Percentiles rank a stretch among this genome's conserved stretches.
Evolutionary conservation across 2,888 invertebrate species (phyloP).

Genomic region (Papilio gigon): DNA sequence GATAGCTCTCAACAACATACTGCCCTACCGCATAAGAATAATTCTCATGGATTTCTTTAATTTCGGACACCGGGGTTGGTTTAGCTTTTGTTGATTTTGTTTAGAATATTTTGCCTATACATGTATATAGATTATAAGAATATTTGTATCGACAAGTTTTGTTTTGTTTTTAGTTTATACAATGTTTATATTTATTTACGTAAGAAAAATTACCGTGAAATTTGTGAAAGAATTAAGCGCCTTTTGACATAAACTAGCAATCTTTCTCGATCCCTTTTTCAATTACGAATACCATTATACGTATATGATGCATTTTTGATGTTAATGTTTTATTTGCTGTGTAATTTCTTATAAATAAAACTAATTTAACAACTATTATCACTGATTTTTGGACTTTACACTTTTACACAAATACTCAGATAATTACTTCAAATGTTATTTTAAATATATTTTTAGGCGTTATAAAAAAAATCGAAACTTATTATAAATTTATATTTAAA

Average conservation of each 20-base stretch:
- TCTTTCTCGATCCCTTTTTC: neutral
- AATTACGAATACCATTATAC: neutral
- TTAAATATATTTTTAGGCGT: neutral
- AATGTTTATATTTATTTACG: conserved; percentile 8
- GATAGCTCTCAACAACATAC: conserved; percentile 65
- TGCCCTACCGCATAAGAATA: conserved; percentile 74
- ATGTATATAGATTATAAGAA: conserved; percentile 32
- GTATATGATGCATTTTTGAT: neutral
- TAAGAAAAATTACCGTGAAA: conserved; percentile 2
- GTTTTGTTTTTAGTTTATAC: conserved; percentile 29
- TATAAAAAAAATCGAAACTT: too few species aligned
- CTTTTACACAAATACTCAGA: too few species aligned
- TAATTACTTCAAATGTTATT: neutral
- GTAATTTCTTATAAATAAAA: conserved; percentile 30
- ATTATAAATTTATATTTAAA: conserved; percentile 44
- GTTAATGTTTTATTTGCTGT: conserved; percentile 29
- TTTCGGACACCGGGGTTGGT: conserved; percentile 74
- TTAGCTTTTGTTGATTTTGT: conserved; percentile 69
- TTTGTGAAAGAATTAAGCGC: conserved; percentile 2
- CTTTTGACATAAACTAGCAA: neutral
- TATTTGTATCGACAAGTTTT: conserved; percentile 33
- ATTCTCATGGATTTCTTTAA: conserved; percentile 76
- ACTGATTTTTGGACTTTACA: too few species aligned
- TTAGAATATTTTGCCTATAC: conserved; percentile 12
- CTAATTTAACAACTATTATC: neutral